Evolutionary conservation across 2,888 invertebrate species (phyloP).

Genomic region (Minunthozetes semirufus): DNA sequence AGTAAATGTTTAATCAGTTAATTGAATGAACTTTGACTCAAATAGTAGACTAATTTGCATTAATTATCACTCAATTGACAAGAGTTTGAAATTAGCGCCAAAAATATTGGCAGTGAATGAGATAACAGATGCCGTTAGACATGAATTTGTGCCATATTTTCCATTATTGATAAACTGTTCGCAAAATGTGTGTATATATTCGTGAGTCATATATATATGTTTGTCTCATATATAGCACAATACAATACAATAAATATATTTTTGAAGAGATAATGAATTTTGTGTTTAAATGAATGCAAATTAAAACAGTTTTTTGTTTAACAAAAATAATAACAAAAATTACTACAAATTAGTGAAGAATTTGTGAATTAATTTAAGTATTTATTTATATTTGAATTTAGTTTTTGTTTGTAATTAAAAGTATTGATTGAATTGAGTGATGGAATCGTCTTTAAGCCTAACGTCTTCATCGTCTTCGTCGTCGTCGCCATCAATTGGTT

Average conservation of each 20-base stretch:
- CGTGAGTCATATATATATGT: background rate
- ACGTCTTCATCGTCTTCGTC: constrained; percentile 18
- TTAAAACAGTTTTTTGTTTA: background rate
- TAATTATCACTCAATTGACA: background rate
- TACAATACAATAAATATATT: background rate
- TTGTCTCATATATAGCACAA: background rate
- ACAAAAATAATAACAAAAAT: background rate
- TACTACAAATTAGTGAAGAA: too few species aligned
- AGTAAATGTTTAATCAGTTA: too few species aligned
- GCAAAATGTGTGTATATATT: background rate
- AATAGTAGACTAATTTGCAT: background rate
- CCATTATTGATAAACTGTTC: background rate
- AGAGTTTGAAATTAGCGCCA: background rate
- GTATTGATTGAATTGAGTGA: background rate
- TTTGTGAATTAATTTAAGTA: too few species aligned
- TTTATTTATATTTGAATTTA: too few species aligned
- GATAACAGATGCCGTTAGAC: background rate
- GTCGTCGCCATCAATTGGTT: constrained; percentile 14
- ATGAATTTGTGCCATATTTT: constrained; percentile 15
- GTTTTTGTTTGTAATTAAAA: background rate
- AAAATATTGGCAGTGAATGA: background rate
- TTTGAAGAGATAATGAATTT: background rate
- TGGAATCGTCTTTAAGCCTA: background rate
- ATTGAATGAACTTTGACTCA: too few species aligned
- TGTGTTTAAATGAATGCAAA: background rate